These are phyloP conservation scores for Fistularia tabacaria DNA, from an alignment of 2,797 vertebrate genomes.

Conservation along the genomic window DNA sequence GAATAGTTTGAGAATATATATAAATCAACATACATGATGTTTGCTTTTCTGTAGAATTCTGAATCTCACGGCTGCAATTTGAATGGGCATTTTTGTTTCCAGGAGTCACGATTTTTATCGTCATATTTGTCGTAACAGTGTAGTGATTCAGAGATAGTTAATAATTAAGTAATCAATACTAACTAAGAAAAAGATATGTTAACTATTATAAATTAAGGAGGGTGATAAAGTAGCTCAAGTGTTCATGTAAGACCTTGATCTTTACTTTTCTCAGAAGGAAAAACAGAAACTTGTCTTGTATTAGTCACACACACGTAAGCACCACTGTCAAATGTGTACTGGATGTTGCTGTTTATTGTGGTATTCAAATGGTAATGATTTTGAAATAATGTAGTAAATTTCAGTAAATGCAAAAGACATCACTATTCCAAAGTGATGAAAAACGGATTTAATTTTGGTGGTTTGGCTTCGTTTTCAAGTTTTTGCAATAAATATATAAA, in stretches of 20 bases:
- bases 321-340: slow-evolving; percentile 47
- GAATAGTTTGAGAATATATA: no score
- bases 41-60: no score
- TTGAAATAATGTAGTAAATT: slow-evolving; percentile 75
- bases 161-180: no score
- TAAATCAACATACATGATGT: no score
- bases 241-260: background rate
- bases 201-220: no score
- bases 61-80: no score
- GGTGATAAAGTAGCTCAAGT: background rate
- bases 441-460: slow-evolving; percentile 64
- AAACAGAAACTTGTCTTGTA: slow-evolving; percentile 27
- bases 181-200: no score
- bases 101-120: no score
- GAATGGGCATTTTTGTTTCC: no score
- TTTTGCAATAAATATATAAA: slow-evolving; percentile 6
- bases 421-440: slow-evolving; percentile 68
- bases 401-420: slow-evolving; percentile 63
- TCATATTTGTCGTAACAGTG: no score
- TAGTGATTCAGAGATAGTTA: no score
- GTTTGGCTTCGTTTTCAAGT: slow-evolving; percentile 22
- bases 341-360: slow-evolving; percentile 67
- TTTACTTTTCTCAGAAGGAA: slow-evolving; percentile 1
- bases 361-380: slow-evolving; percentile 76
- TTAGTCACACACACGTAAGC: slow-evolving; percentile 28